A percentile compares a stretch with the other conserved stretches of the same genome.
phyloP scores from a whole-genome alignment of 1,140 invertebrate species.

The Aethina tumida region DNA sequence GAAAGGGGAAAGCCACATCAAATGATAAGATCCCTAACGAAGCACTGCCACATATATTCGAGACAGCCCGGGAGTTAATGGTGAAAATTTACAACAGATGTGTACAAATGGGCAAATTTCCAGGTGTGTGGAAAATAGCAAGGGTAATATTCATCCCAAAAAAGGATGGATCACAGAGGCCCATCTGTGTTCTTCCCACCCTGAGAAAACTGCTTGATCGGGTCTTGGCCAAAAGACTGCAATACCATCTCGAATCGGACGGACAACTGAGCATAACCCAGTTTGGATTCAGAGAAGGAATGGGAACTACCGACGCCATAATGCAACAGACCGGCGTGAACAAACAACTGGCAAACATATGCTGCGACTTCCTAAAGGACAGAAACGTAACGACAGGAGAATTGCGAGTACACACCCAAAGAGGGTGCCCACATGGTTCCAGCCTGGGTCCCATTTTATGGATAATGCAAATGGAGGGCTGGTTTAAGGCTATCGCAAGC shows the following conservation, averaged over 20 bases:
- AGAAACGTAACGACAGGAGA: neutral
- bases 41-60: neutral
- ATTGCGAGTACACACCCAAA: neutral
- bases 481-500: slow-evolving; percentile 4
- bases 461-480: slow-evolving; percentile 15
- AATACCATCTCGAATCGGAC: slow-evolving; percentile 1
- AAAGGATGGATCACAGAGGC: slow-evolving; percentile 1
- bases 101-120: neutral
- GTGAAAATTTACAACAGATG: neutral
- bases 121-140: neutral
- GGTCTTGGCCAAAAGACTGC: neutral
- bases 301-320: slow-evolving; percentile 9
- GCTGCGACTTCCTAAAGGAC: slow-evolving; percentile 7
- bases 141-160: neutral
- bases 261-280: neutral
- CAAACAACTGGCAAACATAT: neutral
- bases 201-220: slow-evolving; percentile 6
- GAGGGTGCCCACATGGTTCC: slow-evolving; percentile 20
- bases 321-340: neutral
- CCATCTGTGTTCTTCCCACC: neutral
- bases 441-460: slow-evolving; percentile 14
- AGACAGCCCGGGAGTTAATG: neutral
- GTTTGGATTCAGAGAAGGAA: slow-evolving; percentile 14
- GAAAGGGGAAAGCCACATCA: slow-evolving; percentile 1
- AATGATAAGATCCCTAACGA: neutral